These are phyloP conservation scores for Yasuhikotakia modesta DNA, from an alignment of 2,797 vertebrate genomes.

Conservation along the genomic window DNA sequence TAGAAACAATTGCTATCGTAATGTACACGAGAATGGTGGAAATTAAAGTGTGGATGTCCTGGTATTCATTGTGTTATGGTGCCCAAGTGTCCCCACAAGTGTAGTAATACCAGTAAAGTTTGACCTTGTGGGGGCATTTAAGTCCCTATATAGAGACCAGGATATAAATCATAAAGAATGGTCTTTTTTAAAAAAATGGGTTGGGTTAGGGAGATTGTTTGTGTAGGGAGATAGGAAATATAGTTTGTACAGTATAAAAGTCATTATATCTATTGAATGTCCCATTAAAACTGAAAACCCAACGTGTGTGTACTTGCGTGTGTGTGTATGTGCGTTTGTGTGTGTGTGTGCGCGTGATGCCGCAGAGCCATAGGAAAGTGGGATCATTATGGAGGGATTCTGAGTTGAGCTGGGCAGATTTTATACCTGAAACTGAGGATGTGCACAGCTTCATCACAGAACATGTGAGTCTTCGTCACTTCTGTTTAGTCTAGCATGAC, in stretches of 20 bases:
- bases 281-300: no score
- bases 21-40: background rate
- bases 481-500: background rate
- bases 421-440: constrained; percentile 89
- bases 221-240: no score
- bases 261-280: no score
- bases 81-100: no score
- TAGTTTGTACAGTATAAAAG: no score
- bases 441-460: constrained; percentile 89
- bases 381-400: constrained; percentile 92
- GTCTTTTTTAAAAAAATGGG: no score
- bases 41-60: constrained; percentile 42
- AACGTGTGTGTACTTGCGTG: background rate
- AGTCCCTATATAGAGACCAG: no score
- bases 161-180: no score
- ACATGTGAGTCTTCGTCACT: constrained; percentile 74
- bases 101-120: no score
- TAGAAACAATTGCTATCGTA: background rate
- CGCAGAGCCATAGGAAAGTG: constrained; percentile 97
- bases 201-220: no score
- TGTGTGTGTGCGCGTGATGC: constrained; percentile 38
- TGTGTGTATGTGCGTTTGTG: constrained; percentile 33
- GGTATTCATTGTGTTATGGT: background rate
- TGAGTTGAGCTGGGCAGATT: constrained; percentile 88
- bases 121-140: no score